Percentiles rank a stretch among this genome's conserved stretches.
phyloP scores from a whole-genome alignment of 2,888 invertebrate genomes.

The Apotomis turbidana region DNA sequence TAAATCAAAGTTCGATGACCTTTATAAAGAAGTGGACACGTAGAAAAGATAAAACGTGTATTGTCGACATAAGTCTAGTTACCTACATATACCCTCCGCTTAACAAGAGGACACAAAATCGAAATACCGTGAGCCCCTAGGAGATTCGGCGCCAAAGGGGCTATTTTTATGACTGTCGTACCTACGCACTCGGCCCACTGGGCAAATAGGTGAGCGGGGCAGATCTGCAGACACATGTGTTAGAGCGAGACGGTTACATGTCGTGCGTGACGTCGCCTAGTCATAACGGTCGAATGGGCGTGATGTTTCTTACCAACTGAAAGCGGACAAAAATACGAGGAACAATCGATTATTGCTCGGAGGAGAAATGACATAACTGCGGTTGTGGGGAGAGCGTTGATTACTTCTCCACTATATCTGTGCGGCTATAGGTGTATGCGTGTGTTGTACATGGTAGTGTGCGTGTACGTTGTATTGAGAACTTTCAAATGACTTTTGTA shows the following conservation, averaged over 20 bases:
- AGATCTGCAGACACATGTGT: conserved; percentile 73
- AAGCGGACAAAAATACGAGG: conserved; percentile 83
- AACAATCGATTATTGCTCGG: conserved; percentile 76
- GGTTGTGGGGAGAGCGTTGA: conserved; percentile 39
- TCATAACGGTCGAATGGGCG: conserved; percentile 85
- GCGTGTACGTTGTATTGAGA: conserved; percentile 19
- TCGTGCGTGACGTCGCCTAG: conserved; percentile 78
- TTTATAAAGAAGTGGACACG: conserved; percentile 32
- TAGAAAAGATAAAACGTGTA: conserved; percentile 32
- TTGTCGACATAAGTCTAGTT: conserved; percentile 57
- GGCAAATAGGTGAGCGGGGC: conserved; percentile 77
- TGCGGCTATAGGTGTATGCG: not conserved
- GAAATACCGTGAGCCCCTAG: conserved; percentile 77
- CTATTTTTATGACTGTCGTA: conserved; percentile 84
- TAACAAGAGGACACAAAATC: conserved; percentile 79
- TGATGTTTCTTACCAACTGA: conserved; percentile 83
- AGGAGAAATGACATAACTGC: conserved; percentile 68
- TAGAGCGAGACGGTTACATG: conserved; percentile 74
- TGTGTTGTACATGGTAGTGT: not conserved
- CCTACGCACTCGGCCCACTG: conserved; percentile 80
- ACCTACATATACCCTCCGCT: conserved; percentile 62
- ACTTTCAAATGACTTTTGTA: conserved; percentile 13
- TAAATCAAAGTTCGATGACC: conserved; percentile 28
- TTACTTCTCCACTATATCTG: conserved; percentile 30
- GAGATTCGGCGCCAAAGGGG: conserved; percentile 83